Conservation (phyloP, 2,888 invertebrate species). For the Tenthredo distinguenda region DNA sequence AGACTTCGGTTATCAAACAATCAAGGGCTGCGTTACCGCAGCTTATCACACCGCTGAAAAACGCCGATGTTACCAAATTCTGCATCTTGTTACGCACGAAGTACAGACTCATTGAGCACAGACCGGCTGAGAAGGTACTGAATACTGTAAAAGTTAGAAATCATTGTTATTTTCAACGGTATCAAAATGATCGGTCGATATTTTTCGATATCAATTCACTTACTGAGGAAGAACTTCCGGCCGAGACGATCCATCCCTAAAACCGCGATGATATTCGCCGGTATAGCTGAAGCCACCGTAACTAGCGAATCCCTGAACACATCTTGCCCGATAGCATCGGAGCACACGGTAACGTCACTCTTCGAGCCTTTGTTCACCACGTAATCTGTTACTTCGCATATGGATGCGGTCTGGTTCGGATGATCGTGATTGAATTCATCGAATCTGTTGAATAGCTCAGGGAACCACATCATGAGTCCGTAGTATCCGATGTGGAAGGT, state of each 20-base stretch:
- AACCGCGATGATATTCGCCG: conserved; percentile 90
- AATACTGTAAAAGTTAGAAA: conserved; percentile 81
- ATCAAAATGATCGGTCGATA: no score
- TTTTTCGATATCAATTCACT: conserved; percentile 57
- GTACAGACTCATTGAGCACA: conserved; percentile 91
- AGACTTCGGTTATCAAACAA: conserved; percentile 95
- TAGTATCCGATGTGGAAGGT: conserved; percentile 97
- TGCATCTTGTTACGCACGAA: conserved; percentile 91
- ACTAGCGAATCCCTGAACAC: conserved; percentile 93
- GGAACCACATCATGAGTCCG: conserved; percentile 98
- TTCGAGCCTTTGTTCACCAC: conserved; percentile 86
- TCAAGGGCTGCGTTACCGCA: conserved; percentile 95
- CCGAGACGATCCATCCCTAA: conserved; percentile 92
- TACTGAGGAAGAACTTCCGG: conserved; percentile 90
- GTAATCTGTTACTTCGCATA: conserved; percentile 89
- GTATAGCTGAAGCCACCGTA: conserved; percentile 91
- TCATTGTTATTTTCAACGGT: no score
- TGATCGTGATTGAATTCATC: conserved; percentile 86
- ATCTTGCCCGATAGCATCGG: conserved; percentile 86
- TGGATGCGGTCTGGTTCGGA: conserved; percentile 81
- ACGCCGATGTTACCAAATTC: conserved; percentile 90
- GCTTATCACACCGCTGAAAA: conserved; percentile 93
- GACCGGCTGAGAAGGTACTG: conserved; percentile 91
- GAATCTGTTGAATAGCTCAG: conserved; percentile 94
- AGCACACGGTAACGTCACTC: conserved; percentile 81